Evolutionary conservation across 2,888 invertebrate species (phyloP), one percentile per base, ranked within the genome.

Genomic region (Scaptomyza tumidula): DNA sequence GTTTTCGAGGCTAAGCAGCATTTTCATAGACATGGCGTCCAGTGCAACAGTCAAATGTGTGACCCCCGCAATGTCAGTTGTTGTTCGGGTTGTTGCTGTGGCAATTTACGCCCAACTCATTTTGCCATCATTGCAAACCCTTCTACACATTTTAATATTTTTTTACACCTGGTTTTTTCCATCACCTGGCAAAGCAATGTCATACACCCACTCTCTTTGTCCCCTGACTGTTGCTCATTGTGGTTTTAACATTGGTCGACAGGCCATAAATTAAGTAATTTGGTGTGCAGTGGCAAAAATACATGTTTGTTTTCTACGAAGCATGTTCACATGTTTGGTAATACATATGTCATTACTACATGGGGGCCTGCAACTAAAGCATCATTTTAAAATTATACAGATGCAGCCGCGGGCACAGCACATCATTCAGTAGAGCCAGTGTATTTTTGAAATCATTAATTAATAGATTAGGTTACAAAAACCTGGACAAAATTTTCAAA

Each of bases 1-100:
- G 82, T 78, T 83, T 82, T 83, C 61, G 71, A 67, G 75, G 71
- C 83, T 88, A 84, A 84, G 83, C 88, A 87, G 86, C 63, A 76
- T 70, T 75, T 60, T 67, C 67, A 67, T 64, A 73, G 77, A 71
- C 74, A 60, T 63, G 74, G 61, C 61, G 66, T 59, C 54, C 73
- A 72, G 49, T 62, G 71, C 71, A 71, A 71, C 55, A 65, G 57
- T 59, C 55, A 54, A 41, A 53, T 61, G 65, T 59, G 49, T 72
- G 83, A 71, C 62, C 76, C 71, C 50, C 48, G 49, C 56, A 62
- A 56, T 45, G 44, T 14, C 31, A 46, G 53, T 54, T 65, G 35
- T 44, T 60, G 16, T 14, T 48, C 11, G 48, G 52, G 13, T 33
- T 66, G 44, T 37, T 65, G 49, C 44, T 72, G 78, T 39, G 27